These are phyloP conservation scores for Apodemus speciosus DNA, from an alignment of 2,113 vertebrate genomes.

Conservation along the genomic window DNA sequence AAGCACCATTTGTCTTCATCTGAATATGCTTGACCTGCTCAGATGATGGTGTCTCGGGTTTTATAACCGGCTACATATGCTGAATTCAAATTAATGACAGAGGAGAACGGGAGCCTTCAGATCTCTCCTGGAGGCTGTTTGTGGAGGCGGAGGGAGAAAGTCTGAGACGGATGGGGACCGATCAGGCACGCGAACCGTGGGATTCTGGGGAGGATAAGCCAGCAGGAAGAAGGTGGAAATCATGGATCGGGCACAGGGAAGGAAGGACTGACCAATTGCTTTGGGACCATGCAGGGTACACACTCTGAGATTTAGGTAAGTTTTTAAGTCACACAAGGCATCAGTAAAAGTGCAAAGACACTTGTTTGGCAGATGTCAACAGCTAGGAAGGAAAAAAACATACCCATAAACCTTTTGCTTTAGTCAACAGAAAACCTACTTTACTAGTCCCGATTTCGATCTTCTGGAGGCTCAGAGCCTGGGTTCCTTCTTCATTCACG, in stretches of 20 bases:
- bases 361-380: not conserved
- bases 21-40: slow-evolving; percentile 98
- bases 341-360: not conserved
- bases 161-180: slow-evolving; percentile 51
- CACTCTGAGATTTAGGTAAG: not conserved
- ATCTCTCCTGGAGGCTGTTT: slow-evolving; percentile 78
- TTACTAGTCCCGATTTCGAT: slow-evolving; percentile 57
- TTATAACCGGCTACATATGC: slow-evolving; percentile 89
- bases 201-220: not conserved
- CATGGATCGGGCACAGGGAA: not conserved
- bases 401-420: not conserved
- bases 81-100: slow-evolving; percentile 91
- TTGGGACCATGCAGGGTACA: rapidly evolving
- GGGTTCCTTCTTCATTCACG: slow-evolving; percentile 21
- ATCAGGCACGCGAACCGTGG: not conserved
- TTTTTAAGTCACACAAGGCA: not conserved
- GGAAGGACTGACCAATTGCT: not conserved
- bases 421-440: not conserved
- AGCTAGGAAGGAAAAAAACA: not conserved
- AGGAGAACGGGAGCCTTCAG: slow-evolving; percentile 80
- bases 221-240: not conserved
- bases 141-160: slow-evolving; percentile 68
- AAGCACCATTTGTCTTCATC: slow-evolving; percentile 97
- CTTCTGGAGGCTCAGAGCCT: slow-evolving; percentile 51
- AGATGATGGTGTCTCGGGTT: slow-evolving; percentile 90